phyloP scores from a whole-genome alignment of 2,797 vertebrate genomes.

The Cyprinodon diabolis region DNA sequence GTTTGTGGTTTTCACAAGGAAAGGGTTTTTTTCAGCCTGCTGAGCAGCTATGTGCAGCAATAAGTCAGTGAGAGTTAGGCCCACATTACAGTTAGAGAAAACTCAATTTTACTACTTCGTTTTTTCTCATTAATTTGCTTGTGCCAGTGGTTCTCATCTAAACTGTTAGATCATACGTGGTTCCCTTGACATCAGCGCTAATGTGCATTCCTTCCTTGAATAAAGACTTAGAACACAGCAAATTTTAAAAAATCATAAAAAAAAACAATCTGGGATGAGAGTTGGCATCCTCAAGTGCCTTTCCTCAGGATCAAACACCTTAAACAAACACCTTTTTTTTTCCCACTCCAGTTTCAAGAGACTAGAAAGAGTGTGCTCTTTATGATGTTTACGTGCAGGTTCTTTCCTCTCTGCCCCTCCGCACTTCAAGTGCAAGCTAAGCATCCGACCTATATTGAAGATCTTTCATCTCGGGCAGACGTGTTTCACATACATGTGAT shows the following conservation, averaged over 20 bases:
- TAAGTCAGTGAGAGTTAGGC: background rate
- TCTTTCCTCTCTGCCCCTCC: slow-evolving; percentile 31
- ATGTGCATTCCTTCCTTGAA: slow-evolving; percentile 46
- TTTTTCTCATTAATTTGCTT: slow-evolving; percentile 50
- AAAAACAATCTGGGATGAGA: slow-evolving; percentile 45
- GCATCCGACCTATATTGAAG: slow-evolving; percentile 67
- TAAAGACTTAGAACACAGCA: slow-evolving; percentile 23
- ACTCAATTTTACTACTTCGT: background rate
- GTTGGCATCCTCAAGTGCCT: slow-evolving; percentile 34
- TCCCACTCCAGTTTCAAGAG: slow-evolving; percentile 35
- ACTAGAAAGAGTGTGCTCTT: slow-evolving; percentile 21
- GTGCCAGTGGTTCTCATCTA: slow-evolving; percentile 36
- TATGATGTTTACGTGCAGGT: slow-evolving; percentile 48
- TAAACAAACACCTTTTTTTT: slow-evolving; percentile 44
- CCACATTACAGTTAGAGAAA: background rate
- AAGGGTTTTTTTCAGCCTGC: background rate
- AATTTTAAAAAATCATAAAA: slow-evolving; percentile 10
- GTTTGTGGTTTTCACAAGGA: background rate
- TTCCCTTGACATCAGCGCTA: slow-evolving; percentile 45
- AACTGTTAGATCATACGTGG: slow-evolving; percentile 35
- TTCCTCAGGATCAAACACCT: slow-evolving; percentile 53
- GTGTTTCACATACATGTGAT: slow-evolving; percentile 64
- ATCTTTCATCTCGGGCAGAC: slow-evolving; percentile 70
- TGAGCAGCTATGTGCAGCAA: background rate
- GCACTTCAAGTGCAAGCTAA: slow-evolving; percentile 59